Percentiles rank a stretch among this genome's conserved stretches.
Evolutionary conservation across 2,797 vertebrate species (phyloP).

Genomic region (Takifugu rubripes): DNA sequence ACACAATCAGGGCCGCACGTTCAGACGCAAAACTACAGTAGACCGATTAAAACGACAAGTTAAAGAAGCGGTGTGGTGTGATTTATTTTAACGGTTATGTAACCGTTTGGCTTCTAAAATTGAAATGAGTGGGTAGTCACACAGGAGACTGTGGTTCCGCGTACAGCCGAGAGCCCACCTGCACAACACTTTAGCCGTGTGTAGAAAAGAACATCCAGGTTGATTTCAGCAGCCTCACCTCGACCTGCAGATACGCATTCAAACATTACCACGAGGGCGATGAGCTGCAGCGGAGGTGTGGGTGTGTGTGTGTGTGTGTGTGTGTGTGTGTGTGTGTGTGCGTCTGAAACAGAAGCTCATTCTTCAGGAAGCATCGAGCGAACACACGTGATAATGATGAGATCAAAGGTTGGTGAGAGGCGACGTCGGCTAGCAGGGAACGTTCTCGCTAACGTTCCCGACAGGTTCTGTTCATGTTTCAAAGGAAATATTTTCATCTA

Average conservation of each 20-base stretch:
- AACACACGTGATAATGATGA: too few species aligned
- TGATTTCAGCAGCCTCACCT: background rate
- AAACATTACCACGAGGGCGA: background rate
- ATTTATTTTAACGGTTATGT: slow-evolving; percentile 34
- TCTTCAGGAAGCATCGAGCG: too few species aligned
- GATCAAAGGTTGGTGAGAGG: too few species aligned
- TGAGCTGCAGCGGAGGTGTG: background rate
- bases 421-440: too few species aligned
- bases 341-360: too few species aligned
- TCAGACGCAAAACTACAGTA: too few species aligned
- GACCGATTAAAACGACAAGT: background rate
- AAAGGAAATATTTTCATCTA: too few species aligned
- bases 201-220: background rate
- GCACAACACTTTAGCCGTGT: slow-evolving; percentile 4
- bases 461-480: too few species aligned
- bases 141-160: slow-evolving; percentile 13
- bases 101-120: slow-evolving; percentile 42
- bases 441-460: too few species aligned
- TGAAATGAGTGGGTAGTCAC: slow-evolving; percentile 34
- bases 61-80: slow-evolving; percentile 10
- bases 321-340: background rate
- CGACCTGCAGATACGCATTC: background rate
- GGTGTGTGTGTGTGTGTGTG: too few species aligned
- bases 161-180: slow-evolving; percentile 22
- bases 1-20: too few species aligned